Evolutionary conservation across 2,888 invertebrate genomes (phyloP).

Genomic region (Calliphora vomitoria): DNA sequence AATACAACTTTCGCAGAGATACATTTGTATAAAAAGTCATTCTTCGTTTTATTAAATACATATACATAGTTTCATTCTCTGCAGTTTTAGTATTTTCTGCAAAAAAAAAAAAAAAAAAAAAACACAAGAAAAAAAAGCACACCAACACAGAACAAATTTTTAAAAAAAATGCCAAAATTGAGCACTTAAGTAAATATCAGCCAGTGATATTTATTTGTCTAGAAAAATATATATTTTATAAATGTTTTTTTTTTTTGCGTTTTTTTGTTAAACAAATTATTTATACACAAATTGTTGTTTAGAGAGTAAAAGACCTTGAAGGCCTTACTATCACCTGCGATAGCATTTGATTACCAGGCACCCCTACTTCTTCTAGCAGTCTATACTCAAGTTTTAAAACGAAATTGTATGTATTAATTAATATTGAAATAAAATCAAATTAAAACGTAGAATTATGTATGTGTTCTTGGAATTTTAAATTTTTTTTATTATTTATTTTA

Average conservation of each 20-base stretch:
- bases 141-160: neutral
- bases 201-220: neutral
- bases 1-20: neutral
- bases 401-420: constrained; percentile 14
- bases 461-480: neutral
- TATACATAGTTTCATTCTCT: neutral
- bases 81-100: neutral
- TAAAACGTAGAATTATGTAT: constrained; percentile 12
- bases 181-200: no score
- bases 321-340: constrained; percentile 34
- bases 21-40: neutral
- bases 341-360: neutral
- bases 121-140: neutral
- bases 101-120: no score
- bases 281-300: neutral
- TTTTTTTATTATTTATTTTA: neutral
- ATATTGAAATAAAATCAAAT: constrained; percentile 35
- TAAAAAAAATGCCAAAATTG: neutral
- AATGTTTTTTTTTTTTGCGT: constrained; percentile 2
- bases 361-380: neutral
- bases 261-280: neutral
- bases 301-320: constrained; percentile 16
- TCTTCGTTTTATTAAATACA: neutral
- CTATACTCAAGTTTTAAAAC: neutral
- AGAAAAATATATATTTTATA: neutral